Percentiles rank a stretch among this genome's conserved stretches.
These are phyloP conservation scores for Agonopterix heracliana DNA, from an alignment of 2,888 invertebrate species.

Conservation along the genomic window DNA sequence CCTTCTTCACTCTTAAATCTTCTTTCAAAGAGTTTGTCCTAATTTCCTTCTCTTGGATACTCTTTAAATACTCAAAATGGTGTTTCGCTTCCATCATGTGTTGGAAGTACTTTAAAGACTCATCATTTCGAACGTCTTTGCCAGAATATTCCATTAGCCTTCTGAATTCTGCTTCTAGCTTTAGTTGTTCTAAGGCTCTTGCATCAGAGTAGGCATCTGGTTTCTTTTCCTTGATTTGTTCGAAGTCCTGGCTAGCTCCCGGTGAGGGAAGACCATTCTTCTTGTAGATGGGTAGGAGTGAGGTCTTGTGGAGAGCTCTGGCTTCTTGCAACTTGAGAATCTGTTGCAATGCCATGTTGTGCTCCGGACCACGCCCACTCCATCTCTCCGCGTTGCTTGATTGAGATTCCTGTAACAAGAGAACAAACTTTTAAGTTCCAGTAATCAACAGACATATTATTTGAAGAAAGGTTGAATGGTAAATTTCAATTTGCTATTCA, in stretches of 20 bases:
- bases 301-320: constrained; percentile 79
- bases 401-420: constrained; percentile 85
- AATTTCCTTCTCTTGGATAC: constrained; percentile 56
- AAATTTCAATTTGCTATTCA: too few relatives aligned
- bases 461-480: too few relatives aligned
- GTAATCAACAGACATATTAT: too few relatives aligned
- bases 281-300: constrained; percentile 68
- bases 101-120: constrained; percentile 62
- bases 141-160: constrained; percentile 76
- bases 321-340: constrained; percentile 94
- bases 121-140: constrained; percentile 56
- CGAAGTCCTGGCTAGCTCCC: constrained; percentile 64
- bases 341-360: constrained; percentile 93
- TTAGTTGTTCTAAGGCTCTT: constrained; percentile 60
- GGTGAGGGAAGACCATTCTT: constrained; percentile 69
- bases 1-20: constrained; percentile 45
- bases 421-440: constrained; percentile 6
- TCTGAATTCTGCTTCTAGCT: constrained; percentile 75
- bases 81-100: constrained; percentile 68
- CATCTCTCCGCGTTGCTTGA: constrained; percentile 91
- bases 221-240: constrained; percentile 38
- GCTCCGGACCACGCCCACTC: constrained; percentile 93
- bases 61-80: constrained; percentile 57
- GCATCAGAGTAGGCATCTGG: constrained; percentile 55
- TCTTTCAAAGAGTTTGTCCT: constrained; percentile 26